Conservation (phyloP, 2,888 invertebrate species). For the Plagiodera versicolora region DNA sequence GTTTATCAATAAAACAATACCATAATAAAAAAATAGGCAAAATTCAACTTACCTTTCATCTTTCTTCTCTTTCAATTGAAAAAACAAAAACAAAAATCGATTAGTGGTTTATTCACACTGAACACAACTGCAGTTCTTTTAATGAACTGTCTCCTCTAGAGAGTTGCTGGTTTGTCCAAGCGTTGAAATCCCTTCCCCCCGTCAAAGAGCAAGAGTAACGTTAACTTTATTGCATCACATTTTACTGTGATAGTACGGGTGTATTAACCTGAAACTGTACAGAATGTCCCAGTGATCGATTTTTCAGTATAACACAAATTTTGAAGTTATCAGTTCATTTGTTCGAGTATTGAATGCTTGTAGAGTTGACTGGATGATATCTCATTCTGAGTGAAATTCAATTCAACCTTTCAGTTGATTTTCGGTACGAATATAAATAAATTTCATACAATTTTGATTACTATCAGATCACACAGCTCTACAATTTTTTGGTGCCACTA, state of each 20-base stretch:
- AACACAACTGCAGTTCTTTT: conserved; percentile 17
- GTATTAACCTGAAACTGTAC: neutral
- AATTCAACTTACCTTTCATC: conserved; percentile 8
- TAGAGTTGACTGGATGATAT: too few relatives aligned
- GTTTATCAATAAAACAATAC: too few relatives aligned
- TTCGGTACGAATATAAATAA: too few relatives aligned
- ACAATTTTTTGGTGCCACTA: too few relatives aligned
- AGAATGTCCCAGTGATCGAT: neutral
- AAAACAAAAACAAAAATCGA: conserved; percentile 26
- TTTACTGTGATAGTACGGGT: conserved; percentile 14
- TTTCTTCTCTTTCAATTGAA: conserved; percentile 17
- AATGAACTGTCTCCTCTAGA: conserved; percentile 28
- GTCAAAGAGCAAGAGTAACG: neutral
- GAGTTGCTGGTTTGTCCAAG: conserved; percentile 37
- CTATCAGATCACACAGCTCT: too few relatives aligned
- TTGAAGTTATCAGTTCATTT: too few relatives aligned
- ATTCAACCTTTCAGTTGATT: too few relatives aligned
- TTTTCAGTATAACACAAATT: neutral
- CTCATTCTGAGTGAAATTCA: too few relatives aligned
- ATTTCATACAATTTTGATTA: too few relatives aligned
- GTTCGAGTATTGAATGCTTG: too few relatives aligned
- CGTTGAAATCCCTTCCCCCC: conserved; percentile 39
- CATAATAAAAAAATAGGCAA: neutral
- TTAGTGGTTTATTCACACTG: neutral
- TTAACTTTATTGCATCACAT: conserved; percentile 1